Base-by-base conservation (phyloP, 2,888 invertebrate genomes). In the Parelbella ahira region DNA sequence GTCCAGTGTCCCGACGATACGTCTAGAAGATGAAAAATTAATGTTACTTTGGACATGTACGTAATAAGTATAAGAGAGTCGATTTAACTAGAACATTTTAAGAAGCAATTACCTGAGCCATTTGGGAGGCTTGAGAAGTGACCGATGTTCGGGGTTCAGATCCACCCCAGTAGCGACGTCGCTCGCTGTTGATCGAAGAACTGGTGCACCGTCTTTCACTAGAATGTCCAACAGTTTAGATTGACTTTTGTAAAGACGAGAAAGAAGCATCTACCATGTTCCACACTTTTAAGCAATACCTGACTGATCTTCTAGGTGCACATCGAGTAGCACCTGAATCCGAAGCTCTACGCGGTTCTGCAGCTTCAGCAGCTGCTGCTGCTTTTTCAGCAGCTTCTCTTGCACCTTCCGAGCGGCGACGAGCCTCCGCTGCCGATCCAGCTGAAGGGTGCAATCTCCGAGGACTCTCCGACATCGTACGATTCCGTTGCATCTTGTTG, bases 71-170 rank as follows among this genome's bases (percentile, higher is more conserved):
- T n/a, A n/a, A n/a, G n/a, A n/a, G n/a, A n/a, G n/a, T n/a, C n/a
- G n/a, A n/a, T n/a, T n/a, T n/a, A n/a, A n/a, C n/a, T n/a, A n/a
- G n/a, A 34, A 68, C 15, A 15, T 15, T 15, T 15, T 15, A 3
- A 3, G 15, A 15, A 3, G 4, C 2, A 15, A 15, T 15, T 58
- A 83, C 83, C 72, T 83, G 82, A 9, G 75, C 61, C 20, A 67
- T 77, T 51, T 84, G 81, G 0, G 86, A 84, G 0, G 70, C 68
- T 56, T 87, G 87, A 0, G 87, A 87, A 0, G 87, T 81, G 21
- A 87, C 84, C 0, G 87, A 87, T 0, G 86, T 75, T 0, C 86
- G 58, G 0, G 87, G 83, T 39, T 87, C 87, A 0, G 86, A 86
- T 1, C 80, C 76, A 1, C 74, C 73, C 79, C 82, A 86, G 47